Base-by-base conservation (phyloP, 2,113 vertebrate genomes). In the Ranitomeya imitator region DNA sequence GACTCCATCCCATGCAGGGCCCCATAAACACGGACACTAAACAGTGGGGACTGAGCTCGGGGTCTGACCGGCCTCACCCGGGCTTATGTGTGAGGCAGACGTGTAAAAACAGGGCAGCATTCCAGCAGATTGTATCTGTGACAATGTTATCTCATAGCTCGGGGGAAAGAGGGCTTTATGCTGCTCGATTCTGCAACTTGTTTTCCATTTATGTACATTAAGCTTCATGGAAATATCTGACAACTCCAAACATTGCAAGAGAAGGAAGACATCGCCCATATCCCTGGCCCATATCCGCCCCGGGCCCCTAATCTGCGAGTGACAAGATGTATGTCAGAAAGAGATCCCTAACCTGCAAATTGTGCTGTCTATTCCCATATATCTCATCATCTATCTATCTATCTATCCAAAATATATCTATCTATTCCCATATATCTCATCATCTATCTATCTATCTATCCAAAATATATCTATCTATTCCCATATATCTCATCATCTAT, bases 151-250 rank as follows among this genome's bases (percentile, higher is more conserved):
- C 45, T 1, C 60, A 45, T n/a, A 83, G 80, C 80, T 61, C 79
- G 18, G 57, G 79, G 55, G 59, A 4, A 19, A 79, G 57, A 31
- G 21, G 16, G 16, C 13, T 61, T 7, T 60, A 79, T 23, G 14
- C 45, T 13, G 55, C 67, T 45, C 55, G n/a, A 59, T 85, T 61
- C 61, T 78, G 31, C 18, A 65, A 7, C 45, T 65, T 52, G 55
- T 79, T 79, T 79, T 79, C 85, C 85, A 79, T 86, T 15, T 86
- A 79, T 79, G 85, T 86, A 79, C 74, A 86, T 63, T 13, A 9
- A 51, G 84, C 21, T 45, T 16, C 69, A 85, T 61, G 11, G 52
- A 59, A 45, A 45, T 45, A 8, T 77, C 55, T 73, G 51, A 8
- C 37, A 76, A n/a, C n/a, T 10, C 54, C 54, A 85, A 45, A 45